Conservation (phyloP, 1,140 invertebrate species). For the Brachionus manjavacas region DNA sequence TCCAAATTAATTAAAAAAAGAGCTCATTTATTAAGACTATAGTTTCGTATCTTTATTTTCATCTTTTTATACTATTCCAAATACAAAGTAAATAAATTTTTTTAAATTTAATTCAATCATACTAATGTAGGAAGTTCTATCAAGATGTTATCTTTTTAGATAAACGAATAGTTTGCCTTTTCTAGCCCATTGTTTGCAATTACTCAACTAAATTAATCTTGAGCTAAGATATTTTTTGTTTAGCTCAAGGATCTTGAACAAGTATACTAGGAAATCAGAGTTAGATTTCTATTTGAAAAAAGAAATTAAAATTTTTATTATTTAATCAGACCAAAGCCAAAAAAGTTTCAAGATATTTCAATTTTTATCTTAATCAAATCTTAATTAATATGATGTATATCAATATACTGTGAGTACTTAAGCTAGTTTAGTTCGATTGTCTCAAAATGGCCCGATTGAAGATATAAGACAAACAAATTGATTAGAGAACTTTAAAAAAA, state of each 20-base stretch:
- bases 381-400: background rate
- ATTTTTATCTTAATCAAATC: background rate
- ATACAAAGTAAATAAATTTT: background rate
- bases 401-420: background rate
- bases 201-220: constrained; percentile 28
- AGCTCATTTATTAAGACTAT: background rate
- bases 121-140: background rate
- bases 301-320: background rate
- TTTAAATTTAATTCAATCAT: background rate
- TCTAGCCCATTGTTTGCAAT: background rate
- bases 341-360: background rate
- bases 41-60: background rate
- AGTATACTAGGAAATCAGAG: background rate
- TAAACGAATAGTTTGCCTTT: background rate
- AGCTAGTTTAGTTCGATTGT: background rate
- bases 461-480: background rate
- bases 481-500: background rate
- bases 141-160: background rate
- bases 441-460: background rate
- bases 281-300: background rate
- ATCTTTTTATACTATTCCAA: background rate
- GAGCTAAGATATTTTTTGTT: background rate
- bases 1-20: background rate
- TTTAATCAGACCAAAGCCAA: background rate
- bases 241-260: background rate